These are phyloP conservation scores for Parazoanthus darwini DNA, from an alignment of 92 coral and sea anemone genomes.

Conservation along the genomic window DNA sequence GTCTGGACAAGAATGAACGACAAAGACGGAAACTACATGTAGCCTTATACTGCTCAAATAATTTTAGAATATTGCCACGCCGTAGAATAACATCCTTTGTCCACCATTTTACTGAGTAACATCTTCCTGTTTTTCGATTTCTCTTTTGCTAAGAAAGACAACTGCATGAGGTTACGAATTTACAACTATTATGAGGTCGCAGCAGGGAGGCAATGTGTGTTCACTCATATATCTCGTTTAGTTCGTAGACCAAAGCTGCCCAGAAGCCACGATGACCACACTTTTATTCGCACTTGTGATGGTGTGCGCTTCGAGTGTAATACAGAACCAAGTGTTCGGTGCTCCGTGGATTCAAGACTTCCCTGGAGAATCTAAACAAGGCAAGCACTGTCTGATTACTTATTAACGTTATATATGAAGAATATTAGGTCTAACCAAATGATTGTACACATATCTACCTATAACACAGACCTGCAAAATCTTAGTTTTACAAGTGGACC, in stretches of 20 bases:
- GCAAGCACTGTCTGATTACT: background rate
- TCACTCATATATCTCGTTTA: background rate
- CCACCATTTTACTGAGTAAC: background rate
- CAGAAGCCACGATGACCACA: background rate
- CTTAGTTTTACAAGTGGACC: too few relatives aligned
- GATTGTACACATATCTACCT: too few relatives aligned
- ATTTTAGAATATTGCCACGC: background rate
- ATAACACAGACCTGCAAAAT: too few relatives aligned
- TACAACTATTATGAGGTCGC: too few relatives aligned
- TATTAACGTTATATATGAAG: background rate
- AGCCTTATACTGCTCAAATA: too few relatives aligned
- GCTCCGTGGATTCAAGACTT: slow-evolving; percentile 11
- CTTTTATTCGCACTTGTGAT: background rate
- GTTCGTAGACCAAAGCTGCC: slow-evolving; percentile 1
- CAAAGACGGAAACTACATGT: background rate
- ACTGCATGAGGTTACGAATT: background rate
- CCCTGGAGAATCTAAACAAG: background rate
- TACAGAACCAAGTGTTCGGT: background rate
- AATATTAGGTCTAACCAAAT: background rate
- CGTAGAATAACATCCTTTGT: background rate
- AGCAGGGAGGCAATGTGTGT: background rate
- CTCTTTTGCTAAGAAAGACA: background rate
- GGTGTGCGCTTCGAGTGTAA: background rate
- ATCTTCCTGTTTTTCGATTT: background rate
- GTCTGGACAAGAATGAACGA: background rate